Conservation (phyloP, 2,113 vertebrate species). For the Malurus alboscapulatus region DNA sequence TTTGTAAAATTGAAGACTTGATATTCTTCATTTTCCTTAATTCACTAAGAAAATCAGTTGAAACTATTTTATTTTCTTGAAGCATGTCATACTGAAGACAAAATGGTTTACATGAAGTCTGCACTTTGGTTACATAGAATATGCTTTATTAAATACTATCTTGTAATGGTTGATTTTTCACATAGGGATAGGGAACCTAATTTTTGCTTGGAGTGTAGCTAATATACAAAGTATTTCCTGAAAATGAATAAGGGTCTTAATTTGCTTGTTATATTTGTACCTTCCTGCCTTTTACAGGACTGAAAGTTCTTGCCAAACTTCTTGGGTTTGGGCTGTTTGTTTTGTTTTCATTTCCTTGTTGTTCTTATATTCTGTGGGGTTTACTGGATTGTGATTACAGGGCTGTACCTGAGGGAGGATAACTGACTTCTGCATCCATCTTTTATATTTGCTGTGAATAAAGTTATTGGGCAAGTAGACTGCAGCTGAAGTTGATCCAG, state of each 20-base stretch:
- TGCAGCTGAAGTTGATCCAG: background rate
- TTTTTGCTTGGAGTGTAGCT: background rate
- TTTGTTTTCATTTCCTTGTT: background rate
- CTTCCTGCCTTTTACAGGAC: background rate
- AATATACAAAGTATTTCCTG: background rate
- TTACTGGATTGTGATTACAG: background rate
- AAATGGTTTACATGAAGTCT: background rate
- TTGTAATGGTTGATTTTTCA: background rate
- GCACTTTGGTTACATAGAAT: background rate
- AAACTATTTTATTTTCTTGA: background rate
- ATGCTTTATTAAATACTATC: background rate
- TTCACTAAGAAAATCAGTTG: background rate
- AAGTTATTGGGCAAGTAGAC: background rate
- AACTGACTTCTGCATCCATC: background rate
- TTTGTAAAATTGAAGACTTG: background rate
- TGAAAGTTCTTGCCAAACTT: background rate
- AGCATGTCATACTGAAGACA: background rate
- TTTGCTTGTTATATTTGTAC: background rate
- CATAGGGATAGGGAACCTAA: background rate
- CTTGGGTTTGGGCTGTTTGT: background rate
- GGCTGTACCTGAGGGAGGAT: background rate
- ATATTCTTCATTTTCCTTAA: background rate
- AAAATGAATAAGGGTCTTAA: background rate
- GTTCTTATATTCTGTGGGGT: background rate
- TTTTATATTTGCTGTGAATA: background rate